Conservation (phyloP, 2,888 invertebrate genomes). For the Carcina quercana region DNA sequence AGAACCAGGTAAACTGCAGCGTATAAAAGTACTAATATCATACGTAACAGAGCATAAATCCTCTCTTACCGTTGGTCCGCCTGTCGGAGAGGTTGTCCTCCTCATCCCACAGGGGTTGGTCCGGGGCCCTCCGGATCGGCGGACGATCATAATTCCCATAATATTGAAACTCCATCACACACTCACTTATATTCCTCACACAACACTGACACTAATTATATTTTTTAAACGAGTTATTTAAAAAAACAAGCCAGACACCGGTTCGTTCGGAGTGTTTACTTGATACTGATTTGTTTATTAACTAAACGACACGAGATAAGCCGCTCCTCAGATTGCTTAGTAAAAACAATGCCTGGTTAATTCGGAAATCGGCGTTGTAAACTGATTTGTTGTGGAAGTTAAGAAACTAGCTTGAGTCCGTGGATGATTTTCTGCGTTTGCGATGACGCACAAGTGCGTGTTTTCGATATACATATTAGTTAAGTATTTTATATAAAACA, state of each 20-base stretch:
- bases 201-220: slow-evolving; percentile 21
- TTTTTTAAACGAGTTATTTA: slow-evolving; percentile 20
- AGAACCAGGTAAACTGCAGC: too few species aligned
- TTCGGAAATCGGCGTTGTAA: slow-evolving; percentile 2
- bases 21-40: too few species aligned
- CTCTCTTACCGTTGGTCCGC: slow-evolving; percentile 50
- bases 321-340: slow-evolving; percentile 26
- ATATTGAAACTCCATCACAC: slow-evolving; percentile 61
- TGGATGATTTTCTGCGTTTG: too few species aligned
- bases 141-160: slow-evolving; percentile 54
- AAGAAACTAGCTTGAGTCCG: too few species aligned
- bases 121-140: slow-evolving; percentile 39
- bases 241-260: slow-evolving; percentile 32
- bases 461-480: too few species aligned
- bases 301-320: slow-evolving; percentile 56
- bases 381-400: too few species aligned
- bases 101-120: slow-evolving; percentile 65
- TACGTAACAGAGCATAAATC: too few species aligned
- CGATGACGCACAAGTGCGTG: too few species aligned
- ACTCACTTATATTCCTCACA: slow-evolving; percentile 18
- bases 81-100: slow-evolving; percentile 62
- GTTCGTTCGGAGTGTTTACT: slow-evolving; percentile 40
- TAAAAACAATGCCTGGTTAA: not conserved
- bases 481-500: too few species aligned
- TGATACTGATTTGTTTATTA: slow-evolving; percentile 56